Conservation (phyloP, 2,888 invertebrate genomes). For the Machimus atricapillus region DNA sequence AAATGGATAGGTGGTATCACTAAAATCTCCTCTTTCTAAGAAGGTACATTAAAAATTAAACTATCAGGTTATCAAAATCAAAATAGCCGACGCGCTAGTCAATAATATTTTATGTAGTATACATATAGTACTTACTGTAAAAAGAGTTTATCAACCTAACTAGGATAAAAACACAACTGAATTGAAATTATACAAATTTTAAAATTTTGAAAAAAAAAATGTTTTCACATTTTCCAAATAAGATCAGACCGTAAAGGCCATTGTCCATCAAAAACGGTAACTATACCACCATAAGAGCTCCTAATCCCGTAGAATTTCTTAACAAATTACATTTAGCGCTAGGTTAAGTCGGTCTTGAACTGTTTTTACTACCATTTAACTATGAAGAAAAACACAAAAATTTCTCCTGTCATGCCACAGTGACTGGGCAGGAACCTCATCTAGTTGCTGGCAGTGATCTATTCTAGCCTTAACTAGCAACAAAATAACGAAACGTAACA, state of each 20-base stretch:
- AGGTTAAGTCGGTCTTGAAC: neutral
- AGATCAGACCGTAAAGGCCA: neutral
- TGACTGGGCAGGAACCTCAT: conserved; percentile 22
- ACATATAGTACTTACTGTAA: too few relatives aligned
- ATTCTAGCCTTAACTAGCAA: conserved; percentile 9
- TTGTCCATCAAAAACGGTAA: neutral
- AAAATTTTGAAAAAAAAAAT: neutral
- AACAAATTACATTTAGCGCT: neutral
- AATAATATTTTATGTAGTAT: too few relatives aligned
- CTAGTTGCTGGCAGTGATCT: neutral
- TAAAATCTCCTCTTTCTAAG: too few relatives aligned
- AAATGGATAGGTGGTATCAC: too few relatives aligned
- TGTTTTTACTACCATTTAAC: neutral
- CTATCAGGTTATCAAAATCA: too few relatives aligned
- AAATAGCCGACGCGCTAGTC: too few relatives aligned
- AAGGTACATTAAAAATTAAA: too few relatives aligned
- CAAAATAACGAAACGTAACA: conserved; percentile 38
- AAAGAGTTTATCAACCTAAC: too few relatives aligned
- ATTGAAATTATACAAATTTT: neutral
- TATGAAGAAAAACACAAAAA: conserved; percentile 3
- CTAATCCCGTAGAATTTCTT: neutral
- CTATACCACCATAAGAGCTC: neutral
- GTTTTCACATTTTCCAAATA: neutral
- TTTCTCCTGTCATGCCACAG: conserved; percentile 23
- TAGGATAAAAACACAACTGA: neutral